A percentile compares a stretch with the other conserved stretches of the same genome.
phyloP scores from a whole-genome alignment of 2,888 invertebrate species.

The Acleris literana region DNA sequence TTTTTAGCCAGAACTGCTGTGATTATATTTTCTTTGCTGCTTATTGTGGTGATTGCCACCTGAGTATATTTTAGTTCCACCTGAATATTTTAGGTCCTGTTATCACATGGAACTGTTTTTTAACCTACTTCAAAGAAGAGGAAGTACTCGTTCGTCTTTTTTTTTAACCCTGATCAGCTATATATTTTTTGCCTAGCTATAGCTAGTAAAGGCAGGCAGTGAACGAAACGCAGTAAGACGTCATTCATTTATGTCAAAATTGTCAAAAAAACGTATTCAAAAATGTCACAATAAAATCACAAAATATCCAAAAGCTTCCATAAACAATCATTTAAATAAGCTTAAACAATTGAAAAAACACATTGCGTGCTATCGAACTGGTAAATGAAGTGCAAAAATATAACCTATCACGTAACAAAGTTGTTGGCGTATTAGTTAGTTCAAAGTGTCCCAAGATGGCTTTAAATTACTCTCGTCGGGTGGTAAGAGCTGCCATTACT shows the following conservation, averaged over 20 bases:
- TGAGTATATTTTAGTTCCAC: too few species aligned
- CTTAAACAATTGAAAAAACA: too few species aligned
- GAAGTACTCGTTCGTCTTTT: too few species aligned
- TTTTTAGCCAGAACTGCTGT: too few species aligned
- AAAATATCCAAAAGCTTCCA: constrained; percentile 11
- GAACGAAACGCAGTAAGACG: neutral
- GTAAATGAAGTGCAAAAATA: constrained; percentile 2
- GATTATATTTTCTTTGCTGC: too few species aligned
- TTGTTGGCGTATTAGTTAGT: neutral
- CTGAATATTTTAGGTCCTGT: too few species aligned
- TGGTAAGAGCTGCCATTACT: constrained; percentile 43
- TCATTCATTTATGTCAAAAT: constrained; percentile 8
- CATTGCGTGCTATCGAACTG: neutral
- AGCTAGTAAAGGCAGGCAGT: neutral
- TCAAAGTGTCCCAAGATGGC: constrained; percentile 56
- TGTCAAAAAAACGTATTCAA: neutral
- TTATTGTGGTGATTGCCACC: too few species aligned
- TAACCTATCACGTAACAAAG: constrained; percentile 16
- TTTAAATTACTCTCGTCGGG: constrained; percentile 59
- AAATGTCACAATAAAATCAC: constrained; percentile 20
- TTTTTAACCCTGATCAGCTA: too few species aligned
- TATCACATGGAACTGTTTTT: too few species aligned
- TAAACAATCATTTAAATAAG: neutral
- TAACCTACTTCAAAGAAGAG: too few species aligned
- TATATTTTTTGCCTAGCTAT: too few species aligned